A percentile compares a stretch with the other conserved stretches of the same genome.
phyloP scores from a whole-genome alignment of 2,797 vertebrate species.

The Bryconaethiops microstoma region DNA sequence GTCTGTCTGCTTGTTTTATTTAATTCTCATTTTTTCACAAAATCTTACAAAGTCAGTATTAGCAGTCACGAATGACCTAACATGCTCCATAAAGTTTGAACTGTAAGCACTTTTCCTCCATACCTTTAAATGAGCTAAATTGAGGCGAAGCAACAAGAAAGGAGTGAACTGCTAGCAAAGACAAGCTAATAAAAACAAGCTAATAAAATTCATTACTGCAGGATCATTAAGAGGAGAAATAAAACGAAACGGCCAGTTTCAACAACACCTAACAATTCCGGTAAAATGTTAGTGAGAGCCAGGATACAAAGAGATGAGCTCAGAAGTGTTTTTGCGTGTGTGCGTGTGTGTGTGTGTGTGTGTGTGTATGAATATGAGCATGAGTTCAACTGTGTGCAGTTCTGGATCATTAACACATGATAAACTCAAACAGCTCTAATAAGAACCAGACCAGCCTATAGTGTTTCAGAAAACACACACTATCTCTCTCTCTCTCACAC shows the following conservation, averaged over 20 bases:
- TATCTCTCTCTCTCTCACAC: slow-evolving; percentile 8
- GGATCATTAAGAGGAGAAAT: neutral
- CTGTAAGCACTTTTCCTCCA: too few species aligned
- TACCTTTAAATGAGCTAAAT: neutral
- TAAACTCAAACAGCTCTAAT: slow-evolving; percentile 32
- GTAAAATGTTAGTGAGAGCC: slow-evolving; percentile 13
- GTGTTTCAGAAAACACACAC: neutral
- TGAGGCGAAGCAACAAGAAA: neutral
- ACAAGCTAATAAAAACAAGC: neutral
- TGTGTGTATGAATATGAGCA: neutral
- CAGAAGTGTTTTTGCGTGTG: neutral
- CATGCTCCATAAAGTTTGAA: neutral
- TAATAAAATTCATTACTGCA: neutral
- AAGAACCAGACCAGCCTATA: slow-evolving; percentile 14
- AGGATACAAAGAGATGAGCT: slow-evolving; percentile 27
- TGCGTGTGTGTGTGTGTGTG: neutral
- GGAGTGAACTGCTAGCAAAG: neutral
- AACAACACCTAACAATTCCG: slow-evolving; percentile 16
- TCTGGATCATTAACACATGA: slow-evolving; percentile 41
- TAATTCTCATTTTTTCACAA: too few species aligned
- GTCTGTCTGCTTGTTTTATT: too few species aligned
- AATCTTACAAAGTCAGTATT: too few species aligned
- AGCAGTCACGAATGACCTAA: too few species aligned
- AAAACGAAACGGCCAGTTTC: neutral
- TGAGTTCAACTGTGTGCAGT: slow-evolving; percentile 2